Base-by-base conservation (phyloP, 2,113 vertebrate genomes). In the Bubalus kerabau region DNA sequence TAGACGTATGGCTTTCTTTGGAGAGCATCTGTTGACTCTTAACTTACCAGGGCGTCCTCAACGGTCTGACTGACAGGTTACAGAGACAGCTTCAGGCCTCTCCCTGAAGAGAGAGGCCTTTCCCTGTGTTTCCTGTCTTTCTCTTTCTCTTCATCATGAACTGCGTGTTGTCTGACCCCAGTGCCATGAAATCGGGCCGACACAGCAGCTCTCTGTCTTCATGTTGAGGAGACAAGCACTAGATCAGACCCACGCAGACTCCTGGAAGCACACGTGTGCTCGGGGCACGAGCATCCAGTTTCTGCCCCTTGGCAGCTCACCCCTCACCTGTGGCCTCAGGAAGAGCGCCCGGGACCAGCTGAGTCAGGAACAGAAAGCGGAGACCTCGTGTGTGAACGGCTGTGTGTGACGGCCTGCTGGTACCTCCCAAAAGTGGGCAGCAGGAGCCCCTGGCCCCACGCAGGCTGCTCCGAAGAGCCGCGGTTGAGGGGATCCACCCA, bases 221-320 rank as follows among this genome's bases (percentile, higher is more conserved):
- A 40, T 24, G 50, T 5, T 74, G 78, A 83, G 57, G 76, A 30
- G 52, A 46, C 5, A 23, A 59, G 10, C 54, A 16, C 16, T 48
- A 32, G 23, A 7, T 8, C 54, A 87, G 67, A 60, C 24, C 10
- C 32, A 84, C 12, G 2, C 7, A 71, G 87, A 50, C 30, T 23
- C 17, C 15, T 36, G 6, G 83, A 59, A 11, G 26, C 13, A 4
- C 11, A 36, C 30, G 11, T 26, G 23, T 62, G 40, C 17, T 21
- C 3, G 1, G 17, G 5, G 52, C 86, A 17, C 11, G 5, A 46
- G 57, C 11, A 15, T 10, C 16, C 4, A 5, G 7, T 13, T 2
- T 17, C 5, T 67, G 17, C 36, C 57, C 87, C n/a, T 23, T 32
- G 1, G 30, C 15, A 19, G 60, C 64, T 46, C 46, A 21, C 1